These are phyloP conservation scores for Ochotona curzoniae DNA, from an alignment of 2,113 vertebrate genomes.

Conservation along the genomic window DNA sequence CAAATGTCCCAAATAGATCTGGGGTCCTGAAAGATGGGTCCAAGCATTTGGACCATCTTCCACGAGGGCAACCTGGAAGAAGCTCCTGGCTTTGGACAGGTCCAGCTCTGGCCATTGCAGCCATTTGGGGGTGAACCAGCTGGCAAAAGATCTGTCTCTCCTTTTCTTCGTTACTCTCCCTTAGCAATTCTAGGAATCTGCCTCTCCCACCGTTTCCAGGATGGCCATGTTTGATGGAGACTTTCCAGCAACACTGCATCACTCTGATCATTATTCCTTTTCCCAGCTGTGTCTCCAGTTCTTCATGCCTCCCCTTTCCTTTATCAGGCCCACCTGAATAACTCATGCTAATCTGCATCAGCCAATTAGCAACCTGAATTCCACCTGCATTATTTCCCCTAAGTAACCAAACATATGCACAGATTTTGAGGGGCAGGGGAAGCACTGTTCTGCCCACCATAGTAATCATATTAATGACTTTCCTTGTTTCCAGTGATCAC, in stretches of 20 bases:
- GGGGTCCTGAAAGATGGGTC: too few species aligned
- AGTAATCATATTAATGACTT: not conserved
- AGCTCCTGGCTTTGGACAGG: too few species aligned
- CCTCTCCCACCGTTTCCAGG: not conserved
- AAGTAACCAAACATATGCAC: not conserved
- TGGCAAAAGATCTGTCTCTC: too few species aligned
- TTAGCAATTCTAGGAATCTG: not conserved
- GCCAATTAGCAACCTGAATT: not conserved
- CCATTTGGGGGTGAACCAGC: too few species aligned
- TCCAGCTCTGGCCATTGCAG: too few species aligned
- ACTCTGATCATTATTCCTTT: not conserved
- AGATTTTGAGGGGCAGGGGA: not conserved
- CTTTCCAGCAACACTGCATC: not conserved
- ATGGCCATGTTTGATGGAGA: not conserved
- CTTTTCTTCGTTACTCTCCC: too few species aligned
- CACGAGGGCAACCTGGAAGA: too few species aligned
- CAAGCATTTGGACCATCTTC: too few species aligned
- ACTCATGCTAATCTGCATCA: not conserved
- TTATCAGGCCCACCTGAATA: not conserved
- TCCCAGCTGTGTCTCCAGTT: too few species aligned
- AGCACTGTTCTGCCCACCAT: not conserved
- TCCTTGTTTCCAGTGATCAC: not conserved
- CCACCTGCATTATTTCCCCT: not conserved
- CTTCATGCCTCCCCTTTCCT: not conserved
- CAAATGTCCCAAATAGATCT: too few species aligned